Evolutionary conservation across 2,797 vertebrate species (phyloP), one percentile per base, ranked within the genome.

Genomic region (Remorina albescens): DNA sequence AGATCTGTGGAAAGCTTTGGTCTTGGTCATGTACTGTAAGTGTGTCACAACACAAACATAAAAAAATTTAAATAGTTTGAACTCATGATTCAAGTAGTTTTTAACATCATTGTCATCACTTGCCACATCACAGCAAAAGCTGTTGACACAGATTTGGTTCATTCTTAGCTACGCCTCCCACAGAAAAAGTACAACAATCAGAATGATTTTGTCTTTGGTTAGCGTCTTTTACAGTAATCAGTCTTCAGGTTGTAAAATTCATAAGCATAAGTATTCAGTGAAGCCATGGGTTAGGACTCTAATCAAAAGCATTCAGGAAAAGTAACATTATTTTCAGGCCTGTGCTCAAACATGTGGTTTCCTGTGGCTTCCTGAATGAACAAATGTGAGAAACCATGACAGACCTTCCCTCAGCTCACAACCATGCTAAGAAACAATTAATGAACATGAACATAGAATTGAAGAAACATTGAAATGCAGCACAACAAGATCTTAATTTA

Each of bases 401-500:
- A 65, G 26, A 65, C 12, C 2, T 6, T 46, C 41, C 21, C 25
- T 51, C 8, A 18, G 23, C 41, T 28, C 58, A 21, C 13, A 50
- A 16, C 47, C 19, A 13, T 6, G 6, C 47, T 16, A 50, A 25
- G 23, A 26, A 50, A 50, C 6, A 50, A 25, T 50, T 26, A 25
- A 25, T 49, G 5, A 49, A 49, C 21, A 25, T 49, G 21, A 21
- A 49, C 10, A 23, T 6, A 15, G 12, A 49, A 25, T 49, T 23
- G 25, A 23, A 25, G 13, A 36, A 67, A 64, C 15, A 18, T 26
- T 32, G 7, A 23, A 56, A 46, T 23, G 32, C 39, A 25, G 32
- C 37, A 63, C 25, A 73, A 39, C 18, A 58, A 34, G 50, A 58
- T 65, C 21, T 12, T 56, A 50, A 32, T 47, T 25, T 34, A 42